Conservation (phyloP, 2,888 invertebrate genomes). For the Dicyrtomina minuta region DNA sequence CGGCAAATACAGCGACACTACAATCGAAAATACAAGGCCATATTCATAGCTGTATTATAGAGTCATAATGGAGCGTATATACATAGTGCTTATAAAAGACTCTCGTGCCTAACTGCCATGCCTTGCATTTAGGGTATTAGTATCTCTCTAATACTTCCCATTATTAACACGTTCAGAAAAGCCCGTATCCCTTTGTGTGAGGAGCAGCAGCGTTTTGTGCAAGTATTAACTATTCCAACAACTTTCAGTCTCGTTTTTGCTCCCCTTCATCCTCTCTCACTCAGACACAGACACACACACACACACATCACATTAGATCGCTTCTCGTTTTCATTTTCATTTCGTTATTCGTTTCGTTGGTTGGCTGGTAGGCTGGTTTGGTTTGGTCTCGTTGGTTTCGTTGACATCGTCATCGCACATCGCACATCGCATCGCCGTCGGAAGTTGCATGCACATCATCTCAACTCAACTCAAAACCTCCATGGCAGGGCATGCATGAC, state of each 20-base stretch:
- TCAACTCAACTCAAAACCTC: too few relatives aligned
- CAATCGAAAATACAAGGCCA: too few relatives aligned
- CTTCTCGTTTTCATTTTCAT: neutral
- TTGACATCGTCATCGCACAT: constrained; percentile 17
- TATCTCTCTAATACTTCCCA: neutral
- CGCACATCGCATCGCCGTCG: neutral
- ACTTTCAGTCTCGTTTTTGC: too few relatives aligned
- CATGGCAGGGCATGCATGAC: neutral
- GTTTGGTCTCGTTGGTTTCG: neutral
- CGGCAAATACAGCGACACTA: constrained; percentile 10
- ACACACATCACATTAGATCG: too few relatives aligned
- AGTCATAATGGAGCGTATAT: neutral
- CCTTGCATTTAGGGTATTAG: neutral
- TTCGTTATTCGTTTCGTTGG: neutral
- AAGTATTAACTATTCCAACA: too few relatives aligned
- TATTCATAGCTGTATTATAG: too few relatives aligned
- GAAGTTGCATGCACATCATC: constrained; percentile 5
- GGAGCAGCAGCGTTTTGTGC: too few relatives aligned
- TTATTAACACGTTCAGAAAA: constrained; percentile 13
- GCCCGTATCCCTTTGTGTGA: constrained; percentile 8
- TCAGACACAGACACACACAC: too few relatives aligned
- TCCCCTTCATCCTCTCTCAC: too few relatives aligned
- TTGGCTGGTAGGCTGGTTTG: neutral
- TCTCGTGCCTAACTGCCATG: too few relatives aligned
- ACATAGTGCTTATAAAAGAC: neutral